Conservation (phyloP, 2,888 invertebrate species). For the Luperina nickerlii region DNA sequence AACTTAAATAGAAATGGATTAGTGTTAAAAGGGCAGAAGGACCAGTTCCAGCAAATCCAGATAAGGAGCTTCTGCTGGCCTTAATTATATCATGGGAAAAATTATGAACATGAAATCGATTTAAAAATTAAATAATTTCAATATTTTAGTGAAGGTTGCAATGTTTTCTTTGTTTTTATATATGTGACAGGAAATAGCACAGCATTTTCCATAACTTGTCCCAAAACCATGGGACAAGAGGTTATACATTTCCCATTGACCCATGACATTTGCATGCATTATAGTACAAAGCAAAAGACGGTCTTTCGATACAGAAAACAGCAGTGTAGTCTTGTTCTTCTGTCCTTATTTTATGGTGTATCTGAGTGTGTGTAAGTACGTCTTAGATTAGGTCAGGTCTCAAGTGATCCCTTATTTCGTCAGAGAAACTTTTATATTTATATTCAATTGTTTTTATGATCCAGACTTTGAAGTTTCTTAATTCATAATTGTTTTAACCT, state of each 20-base stretch:
- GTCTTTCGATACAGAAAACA: neutral
- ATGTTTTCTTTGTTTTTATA: neutral
- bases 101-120: neutral
- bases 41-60: neutral
- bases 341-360: neutral
- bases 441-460: slow-evolving; percentile 58
- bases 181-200: neutral
- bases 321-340: slow-evolving; percentile 18
- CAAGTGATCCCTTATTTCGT: slow-evolving; percentile 55
- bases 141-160: neutral
- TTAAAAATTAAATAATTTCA: neutral
- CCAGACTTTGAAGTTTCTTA: slow-evolving; percentile 41
- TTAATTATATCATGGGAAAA: neutral
- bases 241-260: neutral
- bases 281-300: neutral
- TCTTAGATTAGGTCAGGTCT: slow-evolving; percentile 61
- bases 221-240: neutral
- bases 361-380: neutral
- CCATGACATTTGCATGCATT: neutral
- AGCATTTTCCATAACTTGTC: neutral
- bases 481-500: slow-evolving; percentile 41
- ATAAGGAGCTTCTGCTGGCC: neutral
- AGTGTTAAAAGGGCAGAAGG: slow-evolving; percentile 26
- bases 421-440: slow-evolving; percentile 33
- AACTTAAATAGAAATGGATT: slow-evolving; percentile 56